These are phyloP conservation scores for Eriosoma lanigerum DNA, from an alignment of 1,140 invertebrate species.

Conservation along the genomic window DNA sequence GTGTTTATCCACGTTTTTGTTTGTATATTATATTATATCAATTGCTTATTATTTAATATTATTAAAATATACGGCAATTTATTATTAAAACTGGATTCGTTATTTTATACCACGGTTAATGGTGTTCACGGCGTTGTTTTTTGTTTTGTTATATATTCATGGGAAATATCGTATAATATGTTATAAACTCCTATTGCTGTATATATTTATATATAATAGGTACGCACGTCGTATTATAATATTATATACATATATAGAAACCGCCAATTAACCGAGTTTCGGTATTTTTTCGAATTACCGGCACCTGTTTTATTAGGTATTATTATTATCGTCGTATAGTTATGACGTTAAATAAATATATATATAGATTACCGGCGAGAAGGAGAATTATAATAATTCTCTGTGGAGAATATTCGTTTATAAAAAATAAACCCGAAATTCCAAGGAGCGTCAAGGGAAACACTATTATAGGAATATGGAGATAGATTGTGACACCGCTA, in stretches of 20 bases:
- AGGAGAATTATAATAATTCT: neutral
- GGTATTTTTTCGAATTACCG: constrained; percentile 19
- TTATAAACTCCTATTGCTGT: neutral
- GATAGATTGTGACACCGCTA: too few relatives aligned
- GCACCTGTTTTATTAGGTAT: constrained; percentile 27
- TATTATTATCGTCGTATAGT: constrained; percentile 5
- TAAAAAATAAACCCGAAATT: constrained; percentile 3
- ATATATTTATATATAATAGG: too few relatives aligned
- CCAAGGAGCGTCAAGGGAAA: neutral
- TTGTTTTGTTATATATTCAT: neutral
- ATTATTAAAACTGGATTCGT: constrained; percentile 14
- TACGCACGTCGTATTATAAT: neutral
- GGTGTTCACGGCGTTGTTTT: neutral
- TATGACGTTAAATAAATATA: neutral
- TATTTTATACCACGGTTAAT: neutral
- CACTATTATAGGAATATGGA: neutral
- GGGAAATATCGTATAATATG: constrained; percentile 4
- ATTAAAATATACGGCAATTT: constrained; percentile 33
- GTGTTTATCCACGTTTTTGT: constrained; percentile 14
- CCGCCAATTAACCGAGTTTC: constrained; percentile 39
- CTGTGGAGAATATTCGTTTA: neutral
- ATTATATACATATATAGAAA: neutral
- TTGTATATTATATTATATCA: neutral
- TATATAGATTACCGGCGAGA: neutral
- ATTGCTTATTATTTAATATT: constrained; percentile 12